phyloP scores from a whole-genome alignment of 2,113 vertebrate species.

The Marmota flaviventris region DNA sequence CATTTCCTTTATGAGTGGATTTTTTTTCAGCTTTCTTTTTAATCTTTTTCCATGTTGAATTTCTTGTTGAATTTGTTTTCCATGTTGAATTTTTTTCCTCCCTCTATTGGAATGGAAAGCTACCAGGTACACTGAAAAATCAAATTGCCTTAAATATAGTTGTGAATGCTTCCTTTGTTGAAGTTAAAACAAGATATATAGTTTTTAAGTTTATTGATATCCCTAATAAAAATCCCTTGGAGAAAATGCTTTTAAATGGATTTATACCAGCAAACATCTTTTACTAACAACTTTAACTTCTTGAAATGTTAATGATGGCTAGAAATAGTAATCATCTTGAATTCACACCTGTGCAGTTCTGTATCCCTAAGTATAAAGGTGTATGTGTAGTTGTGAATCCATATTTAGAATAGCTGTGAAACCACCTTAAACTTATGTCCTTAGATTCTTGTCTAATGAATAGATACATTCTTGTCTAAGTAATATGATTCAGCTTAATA shows the following conservation, averaged over 20 bases:
- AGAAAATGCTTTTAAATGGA: background rate
- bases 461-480: background rate
- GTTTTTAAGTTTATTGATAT: constrained; percentile 34
- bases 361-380: background rate
- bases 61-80: background rate
- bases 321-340: background rate
- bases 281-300: background rate
- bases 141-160: background rate
- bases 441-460: constrained; percentile 11
- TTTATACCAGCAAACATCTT: background rate
- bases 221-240: background rate
- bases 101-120: background rate
- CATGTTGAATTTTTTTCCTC: background rate
- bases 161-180: background rate
- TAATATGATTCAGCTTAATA: background rate
- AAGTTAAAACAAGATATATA: background rate
- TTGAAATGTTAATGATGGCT: constrained; percentile 4
- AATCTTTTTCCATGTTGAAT: background rate
- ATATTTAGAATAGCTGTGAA: constrained; percentile 50
- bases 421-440: background rate
- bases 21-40: background rate
- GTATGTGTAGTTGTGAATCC: background rate
- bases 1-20: background rate
- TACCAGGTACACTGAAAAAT: background rate
- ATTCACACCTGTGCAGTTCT: background rate